phyloP scores from a whole-genome alignment of 2,797 vertebrate genomes.

The Manis pentadactyla region DNA sequence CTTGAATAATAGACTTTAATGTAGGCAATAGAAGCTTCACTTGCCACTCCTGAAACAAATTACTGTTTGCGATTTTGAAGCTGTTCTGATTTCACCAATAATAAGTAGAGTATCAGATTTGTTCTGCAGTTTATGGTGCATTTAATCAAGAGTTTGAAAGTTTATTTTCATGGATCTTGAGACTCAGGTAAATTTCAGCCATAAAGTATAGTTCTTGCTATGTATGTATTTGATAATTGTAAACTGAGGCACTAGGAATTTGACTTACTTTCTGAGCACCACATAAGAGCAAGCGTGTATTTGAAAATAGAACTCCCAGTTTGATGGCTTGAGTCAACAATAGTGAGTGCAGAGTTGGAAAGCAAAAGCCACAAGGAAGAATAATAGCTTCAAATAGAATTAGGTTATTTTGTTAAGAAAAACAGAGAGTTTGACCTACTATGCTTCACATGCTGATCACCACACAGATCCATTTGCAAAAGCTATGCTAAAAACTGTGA shows the following conservation, averaged over 20 bases:
- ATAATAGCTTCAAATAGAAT: neutral
- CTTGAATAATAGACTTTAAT: slow-evolving; percentile 74
- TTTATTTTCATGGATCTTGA: neutral
- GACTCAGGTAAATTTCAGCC: neutral
- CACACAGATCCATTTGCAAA: neutral
- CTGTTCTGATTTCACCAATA: slow-evolving; percentile 36
- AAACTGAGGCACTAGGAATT: neutral
- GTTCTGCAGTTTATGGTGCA: neutral
- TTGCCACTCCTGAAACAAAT: slow-evolving; percentile 61
- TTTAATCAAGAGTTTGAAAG: neutral
- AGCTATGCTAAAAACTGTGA: neutral
- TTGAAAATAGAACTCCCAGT: slow-evolving; percentile 13
- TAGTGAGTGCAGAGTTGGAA: neutral
- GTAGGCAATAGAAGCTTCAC: slow-evolving; percentile 19
- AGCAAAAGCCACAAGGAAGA: neutral
- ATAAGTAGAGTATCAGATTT: neutral
- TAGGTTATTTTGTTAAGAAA: neutral
- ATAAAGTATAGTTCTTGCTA: neutral
- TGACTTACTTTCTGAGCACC: neutral
- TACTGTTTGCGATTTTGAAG: slow-evolving; percentile 58
- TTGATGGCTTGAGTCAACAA: neutral
- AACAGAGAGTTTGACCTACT: neutral
- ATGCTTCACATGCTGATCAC: neutral
- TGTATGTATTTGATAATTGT: neutral
- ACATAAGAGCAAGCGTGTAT: neutral